Conservation (phyloP, 2,888 invertebrate genomes). For the Apamea anceps region DNA sequence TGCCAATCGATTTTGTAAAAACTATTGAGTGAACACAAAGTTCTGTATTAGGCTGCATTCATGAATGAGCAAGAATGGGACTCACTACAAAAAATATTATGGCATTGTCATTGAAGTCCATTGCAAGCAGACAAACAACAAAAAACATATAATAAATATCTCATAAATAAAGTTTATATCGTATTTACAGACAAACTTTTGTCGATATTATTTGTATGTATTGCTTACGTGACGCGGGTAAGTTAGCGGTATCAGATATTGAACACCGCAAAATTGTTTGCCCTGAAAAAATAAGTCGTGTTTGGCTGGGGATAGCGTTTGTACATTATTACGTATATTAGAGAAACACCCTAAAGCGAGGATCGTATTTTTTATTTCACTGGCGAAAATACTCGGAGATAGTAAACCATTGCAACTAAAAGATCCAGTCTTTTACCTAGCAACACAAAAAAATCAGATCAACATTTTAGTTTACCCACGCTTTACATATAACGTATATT, state of each 20-base stretch:
- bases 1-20: no score
- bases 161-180: slow-evolving; percentile 63
- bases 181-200: slow-evolving; percentile 66
- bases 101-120: slow-evolving; percentile 22
- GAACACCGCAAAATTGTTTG: slow-evolving; percentile 67
- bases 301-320: slow-evolving; percentile 45
- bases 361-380: slow-evolving; percentile 56
- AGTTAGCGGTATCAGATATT: slow-evolving; percentile 64
- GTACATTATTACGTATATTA: slow-evolving; percentile 46
- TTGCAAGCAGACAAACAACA: slow-evolving; percentile 35
- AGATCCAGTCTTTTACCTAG: slow-evolving; percentile 17
- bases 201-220: slow-evolving; percentile 68
- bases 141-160: slow-evolving; percentile 55
- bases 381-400: slow-evolving; percentile 36
- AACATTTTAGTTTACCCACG: slow-evolving; percentile 44
- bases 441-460: slow-evolving; percentile 39
- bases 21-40: not conserved
- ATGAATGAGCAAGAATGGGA: slow-evolving; percentile 22
- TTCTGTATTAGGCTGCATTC: slow-evolving; percentile 1
- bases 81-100: slow-evolving; percentile 15
- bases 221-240: slow-evolving; percentile 70
- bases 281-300: slow-evolving; percentile 63
- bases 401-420: slow-evolving; percentile 35
- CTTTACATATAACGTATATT: slow-evolving; percentile 52
- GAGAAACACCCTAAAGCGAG: slow-evolving; percentile 29